These are phyloP conservation scores for Lophotriccus pileatus DNA, from an alignment of 2,797 vertebrate genomes.

Conservation along the genomic window DNA sequence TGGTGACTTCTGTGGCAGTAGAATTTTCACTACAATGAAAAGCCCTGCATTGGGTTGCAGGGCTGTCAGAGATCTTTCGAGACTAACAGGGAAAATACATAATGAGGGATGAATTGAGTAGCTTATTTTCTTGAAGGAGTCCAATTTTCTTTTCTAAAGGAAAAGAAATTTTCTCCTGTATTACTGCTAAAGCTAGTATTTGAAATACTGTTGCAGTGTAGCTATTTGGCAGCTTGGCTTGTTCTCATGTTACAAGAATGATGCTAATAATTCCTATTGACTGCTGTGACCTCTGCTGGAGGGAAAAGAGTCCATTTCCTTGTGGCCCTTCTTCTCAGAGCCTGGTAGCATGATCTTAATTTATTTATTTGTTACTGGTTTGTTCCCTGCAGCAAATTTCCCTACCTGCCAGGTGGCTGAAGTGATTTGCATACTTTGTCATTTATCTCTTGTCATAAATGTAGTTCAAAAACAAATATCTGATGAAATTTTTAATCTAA, in stretches of 20 bases:
- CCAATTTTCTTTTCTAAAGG: neutral
- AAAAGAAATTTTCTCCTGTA: neutral
- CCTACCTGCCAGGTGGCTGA: neutral
- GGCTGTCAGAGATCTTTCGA: neutral
- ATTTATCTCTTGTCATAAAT: neutral
- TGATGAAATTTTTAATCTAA: neutral
- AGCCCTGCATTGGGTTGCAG: neutral
- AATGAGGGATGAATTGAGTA: neutral
- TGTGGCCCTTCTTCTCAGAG: neutral
- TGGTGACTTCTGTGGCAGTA: neutral
- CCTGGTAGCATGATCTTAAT: neutral
- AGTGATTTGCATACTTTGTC: constrained; percentile 4
- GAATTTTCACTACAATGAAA: neutral
- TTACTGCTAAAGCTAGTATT: neutral
- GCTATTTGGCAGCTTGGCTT: neutral
- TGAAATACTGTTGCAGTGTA: neutral
- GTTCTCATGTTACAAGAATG: neutral
- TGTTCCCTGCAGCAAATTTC: constrained; percentile 21
- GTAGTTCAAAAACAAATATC: neutral
- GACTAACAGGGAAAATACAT: neutral
- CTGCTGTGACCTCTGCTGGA: constrained; percentile 46
- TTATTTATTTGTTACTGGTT: constrained; percentile 11
- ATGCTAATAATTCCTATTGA: constrained; percentile 39
- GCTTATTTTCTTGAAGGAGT: neutral
- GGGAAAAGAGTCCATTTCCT: neutral